Evolutionary conservation across 1,140 invertebrate genomes (phyloP).

Genomic region (Aphelenchoides avenae): DNA sequence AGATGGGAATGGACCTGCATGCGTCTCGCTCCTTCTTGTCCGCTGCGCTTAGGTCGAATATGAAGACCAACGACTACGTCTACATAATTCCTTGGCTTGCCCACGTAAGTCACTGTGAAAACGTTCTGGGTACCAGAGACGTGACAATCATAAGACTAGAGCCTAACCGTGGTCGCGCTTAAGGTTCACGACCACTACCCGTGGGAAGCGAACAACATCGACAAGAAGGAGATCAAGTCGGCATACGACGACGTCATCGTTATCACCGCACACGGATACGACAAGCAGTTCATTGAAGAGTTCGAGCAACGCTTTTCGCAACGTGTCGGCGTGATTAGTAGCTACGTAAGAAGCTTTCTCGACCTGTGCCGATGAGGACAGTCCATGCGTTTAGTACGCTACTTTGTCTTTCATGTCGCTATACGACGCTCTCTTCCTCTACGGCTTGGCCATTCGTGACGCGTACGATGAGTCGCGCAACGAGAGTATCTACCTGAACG

Average conservation of each 20-base stretch:
- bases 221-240: slow-evolving; percentile 49
- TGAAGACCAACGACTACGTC: slow-evolving; percentile 55
- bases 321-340: slow-evolving; percentile 52
- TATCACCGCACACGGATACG: slow-evolving; percentile 56
- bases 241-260: slow-evolving; percentile 56
- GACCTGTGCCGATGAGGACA: no score
- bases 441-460: slow-evolving; percentile 56
- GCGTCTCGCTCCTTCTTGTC: slow-evolving; percentile 48
- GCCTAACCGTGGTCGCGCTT: no score
- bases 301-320: slow-evolving; percentile 52
- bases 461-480: slow-evolving; percentile 54
- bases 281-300: slow-evolving; percentile 58
- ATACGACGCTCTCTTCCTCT: slow-evolving; percentile 57
- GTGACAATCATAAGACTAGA: no score
- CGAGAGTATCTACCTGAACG: slow-evolving; percentile 45
- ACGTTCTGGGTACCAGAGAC: no score
- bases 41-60: slow-evolving; percentile 41
- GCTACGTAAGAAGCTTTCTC: slow-evolving; percentile 34
- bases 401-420: slow-evolving; percentile 55
- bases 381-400: slow-evolving; percentile 48
- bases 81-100: slow-evolving; percentile 57
- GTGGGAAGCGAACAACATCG: slow-evolving; percentile 56
- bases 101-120: slow-evolving; percentile 54
- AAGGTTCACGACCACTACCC: slow-evolving; percentile 58
- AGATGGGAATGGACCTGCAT: slow-evolving; percentile 59